Evolutionary conservation across 2,888 invertebrate genomes (phyloP).

Genomic region (Latrodectus elegans): DNA sequence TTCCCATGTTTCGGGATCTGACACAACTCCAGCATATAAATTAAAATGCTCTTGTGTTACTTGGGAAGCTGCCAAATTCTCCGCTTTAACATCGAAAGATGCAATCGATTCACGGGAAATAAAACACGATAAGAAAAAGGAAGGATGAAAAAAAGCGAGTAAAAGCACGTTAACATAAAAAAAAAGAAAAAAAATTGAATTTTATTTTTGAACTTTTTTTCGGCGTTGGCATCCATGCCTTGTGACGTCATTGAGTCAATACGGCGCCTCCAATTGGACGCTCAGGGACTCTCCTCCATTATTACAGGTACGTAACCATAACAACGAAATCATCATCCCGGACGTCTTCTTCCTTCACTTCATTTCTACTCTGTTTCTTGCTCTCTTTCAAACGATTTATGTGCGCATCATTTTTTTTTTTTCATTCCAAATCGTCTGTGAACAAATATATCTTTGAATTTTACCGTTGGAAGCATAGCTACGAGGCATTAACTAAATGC

Average conservation of each 20-base stretch:
- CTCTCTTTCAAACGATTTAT: constrained; percentile 35
- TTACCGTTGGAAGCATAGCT: constrained; percentile 17
- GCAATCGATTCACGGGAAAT: constrained; percentile 57
- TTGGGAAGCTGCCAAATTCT: constrained; percentile 57
- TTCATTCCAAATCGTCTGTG: background rate
- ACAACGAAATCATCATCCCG: constrained; percentile 47
- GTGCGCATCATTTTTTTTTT: background rate
- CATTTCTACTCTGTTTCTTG: constrained; percentile 26
- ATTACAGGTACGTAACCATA: constrained; percentile 62
- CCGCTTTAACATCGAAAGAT: constrained; percentile 29
- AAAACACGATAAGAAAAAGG: constrained; percentile 33
- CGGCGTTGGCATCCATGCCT: constrained; percentile 51
- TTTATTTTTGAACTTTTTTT: constrained; percentile 19
- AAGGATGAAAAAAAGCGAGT: constrained; percentile 16
- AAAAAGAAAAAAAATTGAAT: constrained; percentile 37
- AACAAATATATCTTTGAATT: constrained; percentile 27
- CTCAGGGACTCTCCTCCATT: constrained; percentile 16
- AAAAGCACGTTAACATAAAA: constrained; percentile 18
- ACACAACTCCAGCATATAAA: background rate
- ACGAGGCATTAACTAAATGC: constrained; percentile 35
- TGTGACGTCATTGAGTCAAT: constrained; percentile 60
- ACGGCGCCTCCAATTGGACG: constrained; percentile 47
- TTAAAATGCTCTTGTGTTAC: constrained; percentile 3
- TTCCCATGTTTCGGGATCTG: background rate
- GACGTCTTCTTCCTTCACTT: constrained; percentile 25